A percentile compares a stretch with the other conserved stretches of the same genome.
Conservation (phyloP, 2,797 vertebrate genomes). For the Champsocephalus gunnari region DNA sequence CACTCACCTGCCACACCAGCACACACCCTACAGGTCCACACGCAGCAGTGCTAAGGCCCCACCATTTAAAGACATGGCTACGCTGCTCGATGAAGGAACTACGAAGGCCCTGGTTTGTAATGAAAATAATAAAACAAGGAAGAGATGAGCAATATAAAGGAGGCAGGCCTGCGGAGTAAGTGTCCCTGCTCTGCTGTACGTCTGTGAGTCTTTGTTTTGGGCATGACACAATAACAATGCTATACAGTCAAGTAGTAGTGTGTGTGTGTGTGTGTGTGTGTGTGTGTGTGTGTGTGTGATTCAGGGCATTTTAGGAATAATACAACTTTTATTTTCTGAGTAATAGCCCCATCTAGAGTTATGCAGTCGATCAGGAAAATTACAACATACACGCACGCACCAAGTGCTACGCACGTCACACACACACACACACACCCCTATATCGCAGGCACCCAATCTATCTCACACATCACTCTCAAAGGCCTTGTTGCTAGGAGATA, state of each 20-base stretch:
- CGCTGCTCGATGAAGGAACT: conserved; percentile 32
- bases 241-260: conserved; percentile 1
- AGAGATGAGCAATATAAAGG: conserved; percentile 45
- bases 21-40: background rate
- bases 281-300: background rate
- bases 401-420: no score
- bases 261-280: background rate
- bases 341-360: conserved; percentile 67
- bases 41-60: background rate
- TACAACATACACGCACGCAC: conserved; percentile 22
- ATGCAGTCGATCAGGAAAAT: conserved; percentile 71
- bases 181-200: conserved; percentile 24
- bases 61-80: conserved; percentile 1
- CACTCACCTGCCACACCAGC: background rate
- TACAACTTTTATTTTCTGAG: conserved; percentile 68
- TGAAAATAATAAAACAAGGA: conserved; percentile 47
- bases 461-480: conserved; percentile 68
- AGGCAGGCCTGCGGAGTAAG: conserved; percentile 5
- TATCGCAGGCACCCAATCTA: conserved; percentile 64
- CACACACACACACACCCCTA: conserved; percentile 28
- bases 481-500: conserved; percentile 80
- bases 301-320: conserved; percentile 46
- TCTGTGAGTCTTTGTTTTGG: conserved; percentile 15
- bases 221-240: conserved; percentile 26
- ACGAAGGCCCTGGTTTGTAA: conserved; percentile 42